Conservation (phyloP, 2,888 invertebrate species). For the Volucella inanis region DNA sequence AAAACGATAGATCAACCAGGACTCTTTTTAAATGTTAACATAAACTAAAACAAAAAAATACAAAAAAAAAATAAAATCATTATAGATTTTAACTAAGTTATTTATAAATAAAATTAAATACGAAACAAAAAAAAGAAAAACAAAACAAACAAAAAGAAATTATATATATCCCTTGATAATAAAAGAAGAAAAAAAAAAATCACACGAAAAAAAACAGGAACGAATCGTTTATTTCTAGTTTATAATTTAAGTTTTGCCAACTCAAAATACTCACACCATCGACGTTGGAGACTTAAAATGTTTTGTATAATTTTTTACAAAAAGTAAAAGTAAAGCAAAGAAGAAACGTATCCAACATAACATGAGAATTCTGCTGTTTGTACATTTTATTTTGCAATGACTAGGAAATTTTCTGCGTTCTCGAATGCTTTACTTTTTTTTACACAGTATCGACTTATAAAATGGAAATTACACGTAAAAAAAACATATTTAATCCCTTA, state of each 20-base stretch:
- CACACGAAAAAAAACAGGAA: constrained; percentile 57
- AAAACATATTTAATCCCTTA: too few relatives aligned
- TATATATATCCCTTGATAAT: constrained; percentile 74
- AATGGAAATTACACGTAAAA: too few relatives aligned
- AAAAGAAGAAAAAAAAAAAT: constrained; percentile 54
- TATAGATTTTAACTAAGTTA: constrained; percentile 82
- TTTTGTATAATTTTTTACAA: too few relatives aligned
- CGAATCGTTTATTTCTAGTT: constrained; percentile 44
- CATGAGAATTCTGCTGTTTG: too few relatives aligned
- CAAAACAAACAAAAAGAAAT: constrained; percentile 47
- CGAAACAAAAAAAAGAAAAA: constrained; percentile 76
- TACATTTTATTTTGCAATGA: too few relatives aligned
- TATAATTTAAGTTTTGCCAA: background rate
- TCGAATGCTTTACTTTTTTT: too few relatives aligned
- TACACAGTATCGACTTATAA: too few relatives aligned
- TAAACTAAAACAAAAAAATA: constrained; percentile 67
- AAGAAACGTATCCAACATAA: too few relatives aligned
- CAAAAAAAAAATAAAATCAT: constrained; percentile 77
- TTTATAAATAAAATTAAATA: constrained; percentile 83
- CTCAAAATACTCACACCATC: too few relatives aligned
- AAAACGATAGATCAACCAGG: constrained; percentile 63
- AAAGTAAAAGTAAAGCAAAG: too few relatives aligned
- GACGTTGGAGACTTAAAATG: too few relatives aligned
- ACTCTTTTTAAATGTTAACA: constrained; percentile 75
- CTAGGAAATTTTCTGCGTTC: too few relatives aligned